Conservation (phyloP, 2,888 invertebrate species). For the Papilio protenor region DNA sequence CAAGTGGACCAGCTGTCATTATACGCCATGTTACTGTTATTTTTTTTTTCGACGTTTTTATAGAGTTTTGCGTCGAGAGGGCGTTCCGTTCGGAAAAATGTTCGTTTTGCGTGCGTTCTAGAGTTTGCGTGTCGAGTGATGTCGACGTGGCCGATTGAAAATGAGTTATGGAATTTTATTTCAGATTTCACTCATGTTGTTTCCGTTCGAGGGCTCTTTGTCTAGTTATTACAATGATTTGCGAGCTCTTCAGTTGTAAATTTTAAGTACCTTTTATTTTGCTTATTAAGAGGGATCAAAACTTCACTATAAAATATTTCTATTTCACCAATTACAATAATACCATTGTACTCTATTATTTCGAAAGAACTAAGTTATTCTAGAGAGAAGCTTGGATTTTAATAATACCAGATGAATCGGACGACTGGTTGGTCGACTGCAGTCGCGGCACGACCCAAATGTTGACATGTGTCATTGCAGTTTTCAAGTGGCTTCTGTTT, state of each 20-base stretch:
- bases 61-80: slow-evolving; percentile 82
- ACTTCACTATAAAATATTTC: slow-evolving; percentile 20
- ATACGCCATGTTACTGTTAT: slow-evolving; percentile 85
- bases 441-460: slow-evolving; percentile 59
- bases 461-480: slow-evolving; percentile 81
- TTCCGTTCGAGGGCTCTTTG: slow-evolving; percentile 63
- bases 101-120: slow-evolving; percentile 83
- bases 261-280: slow-evolving; percentile 30
- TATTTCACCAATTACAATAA: background rate
- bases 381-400: background rate
- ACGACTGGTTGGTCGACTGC: slow-evolving; percentile 52
- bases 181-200: slow-evolving; percentile 64
- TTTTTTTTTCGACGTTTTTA: slow-evolving; percentile 82
- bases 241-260: slow-evolving; percentile 26
- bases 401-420: background rate
- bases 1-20: slow-evolving; percentile 86
- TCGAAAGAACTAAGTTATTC: background rate
- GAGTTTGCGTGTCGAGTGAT: slow-evolving; percentile 81
- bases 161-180: slow-evolving; percentile 77
- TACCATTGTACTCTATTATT: background rate
- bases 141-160: slow-evolving; percentile 75
- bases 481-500: slow-evolving; percentile 80
- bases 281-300: slow-evolving; percentile 38
- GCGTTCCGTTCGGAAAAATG: slow-evolving; percentile 83
- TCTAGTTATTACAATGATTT: slow-evolving; percentile 54